Evolutionary conservation across 2,113 vertebrate species (phyloP), one percentile per base, ranked within the genome.

Genomic region (Promerops cafer): DNA sequence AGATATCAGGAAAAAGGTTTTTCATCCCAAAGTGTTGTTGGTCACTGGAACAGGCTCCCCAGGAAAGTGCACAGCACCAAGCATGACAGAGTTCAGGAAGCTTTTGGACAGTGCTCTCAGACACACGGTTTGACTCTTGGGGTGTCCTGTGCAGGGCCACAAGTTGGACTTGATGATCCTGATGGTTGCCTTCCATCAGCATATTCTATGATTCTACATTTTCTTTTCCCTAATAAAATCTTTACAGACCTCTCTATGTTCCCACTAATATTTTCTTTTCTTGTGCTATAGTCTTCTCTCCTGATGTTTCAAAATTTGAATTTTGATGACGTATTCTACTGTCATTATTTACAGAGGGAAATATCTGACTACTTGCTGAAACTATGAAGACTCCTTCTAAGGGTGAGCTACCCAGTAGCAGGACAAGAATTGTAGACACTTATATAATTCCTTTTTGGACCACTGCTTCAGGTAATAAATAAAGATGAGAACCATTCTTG

Each of bases 21-120:
- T 64, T 37, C 15, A 23, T 5, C 12, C 44, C 19, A 57, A 59
- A 44, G 18, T 0, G 0, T 44, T 10, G 6, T 1, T 33, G 37
- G 28, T 37, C 37, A 23, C 31, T 54, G 30, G 13, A 40, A 54
- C 5, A 47, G n/a, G 30, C 7, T 44, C 21, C 15, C 18, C 42
- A 19, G 27, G 26, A 40, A 37, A 72, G 26, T 19, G 8, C 31
- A 64, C 31, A 56, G 21, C 11, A 33, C 24, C 26, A 50, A 40
- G 13, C 21, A 4, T 22, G 15, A 13, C 22, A 28, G 33, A 45
- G 13, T 27, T 63, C 24, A 42, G 27, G 50, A 42, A 80, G 31
- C 22, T 16, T 45, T 47, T 63, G n/a, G 40, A 24, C 16, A 63
- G 23, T 16, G 30, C 20, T 63, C 16, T 70, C 19, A 70, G 45